Conservation (phyloP, 2,888 invertebrate genomes). For the Nesidiocoris tenuis region DNA sequence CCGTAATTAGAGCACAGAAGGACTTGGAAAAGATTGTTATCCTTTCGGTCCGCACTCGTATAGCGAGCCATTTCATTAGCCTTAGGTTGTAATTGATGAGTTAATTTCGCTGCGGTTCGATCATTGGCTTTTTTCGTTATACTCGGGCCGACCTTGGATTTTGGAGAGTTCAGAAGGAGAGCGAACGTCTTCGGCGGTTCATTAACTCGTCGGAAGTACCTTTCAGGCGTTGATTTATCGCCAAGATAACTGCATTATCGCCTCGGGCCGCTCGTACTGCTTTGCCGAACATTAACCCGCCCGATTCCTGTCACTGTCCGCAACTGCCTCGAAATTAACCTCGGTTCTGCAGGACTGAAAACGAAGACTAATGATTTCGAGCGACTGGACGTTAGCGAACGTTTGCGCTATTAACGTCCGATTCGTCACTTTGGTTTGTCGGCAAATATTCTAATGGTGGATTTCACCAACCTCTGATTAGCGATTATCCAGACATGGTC, state of each 20-base stretch:
- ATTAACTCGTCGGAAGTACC: slow-evolving; percentile 30
- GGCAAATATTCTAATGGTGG: too few species aligned
- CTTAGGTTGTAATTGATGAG: slow-evolving; percentile 23
- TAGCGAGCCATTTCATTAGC: slow-evolving; percentile 33
- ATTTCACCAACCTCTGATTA: too few species aligned
- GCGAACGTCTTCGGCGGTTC: slow-evolving; percentile 6
- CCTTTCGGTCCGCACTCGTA: background rate
- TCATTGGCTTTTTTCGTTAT: background rate
- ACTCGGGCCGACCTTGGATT: background rate
- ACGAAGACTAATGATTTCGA: too few species aligned
- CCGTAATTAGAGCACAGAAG: background rate
- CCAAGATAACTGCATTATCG: slow-evolving; percentile 5
- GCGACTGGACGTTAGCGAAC: too few species aligned
- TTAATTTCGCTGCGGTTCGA: slow-evolving; percentile 19
- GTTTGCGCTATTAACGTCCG: too few species aligned
- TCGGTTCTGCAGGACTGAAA: too few species aligned
- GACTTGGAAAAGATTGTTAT: slow-evolving; percentile 7
- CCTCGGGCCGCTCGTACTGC: slow-evolving; percentile 14
- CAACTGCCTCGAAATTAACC: background rate
- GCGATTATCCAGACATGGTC: too few species aligned
- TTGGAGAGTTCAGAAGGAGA: background rate
- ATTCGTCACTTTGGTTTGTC: too few species aligned
- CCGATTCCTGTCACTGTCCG: background rate
- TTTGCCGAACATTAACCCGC: slow-evolving; percentile 19
- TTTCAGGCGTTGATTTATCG: slow-evolving; percentile 20